Base-by-base conservation (phyloP, 2,888 invertebrate genomes). In the Amblyjoppa proteus region DNA sequence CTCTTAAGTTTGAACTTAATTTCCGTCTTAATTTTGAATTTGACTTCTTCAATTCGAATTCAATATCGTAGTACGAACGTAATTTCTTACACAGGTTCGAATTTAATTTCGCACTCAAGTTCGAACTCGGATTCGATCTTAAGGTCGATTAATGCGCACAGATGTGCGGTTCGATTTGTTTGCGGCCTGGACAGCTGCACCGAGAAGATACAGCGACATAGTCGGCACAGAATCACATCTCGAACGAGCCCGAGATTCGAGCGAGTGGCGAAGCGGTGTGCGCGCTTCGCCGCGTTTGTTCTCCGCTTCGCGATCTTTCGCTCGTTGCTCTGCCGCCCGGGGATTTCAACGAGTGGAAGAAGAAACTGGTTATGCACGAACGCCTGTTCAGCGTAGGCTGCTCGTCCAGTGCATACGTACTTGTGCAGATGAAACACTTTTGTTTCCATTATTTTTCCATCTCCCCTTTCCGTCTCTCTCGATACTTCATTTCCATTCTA, bases 341-440 rank as follows among this genome's bases (percentile, higher is more conserved):
- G 84, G 88, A 90, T 87, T 90, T 90, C 87, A 90, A 90, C 89
- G 90, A 89, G 88, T 89, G 89, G 88, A 88, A 85, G 86, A 88
- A 87, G 88, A 90, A 90, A 90, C 90, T 90, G 90, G 90, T 90
- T 90, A 88, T 88, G 87, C 85, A 87, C 81, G 87, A 84, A 87
- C 86, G 87, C 84, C 87, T 68, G 80, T 64, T 86, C 77, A 78
- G 81, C 84, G 86, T 88, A 85, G 88, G 88, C 83, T 86, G 87
- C 87, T 82, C 71, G 70, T 81, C 78, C 68, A 78, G 83, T 81
- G 74, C 58, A 58, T 86, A 79, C 82, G 76, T 81, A 81, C 73
- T 78, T 70, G 84, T 70, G 31, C 25, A 69, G 82, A 80, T 83
- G 83, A 76, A 71, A 83, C 79, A 85, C 82, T 85, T 83, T 85